Evolutionary conservation across 1,140 invertebrate genomes (phyloP), one percentile per base, ranked within the genome.

Genomic region (Manduca sexta): DNA sequence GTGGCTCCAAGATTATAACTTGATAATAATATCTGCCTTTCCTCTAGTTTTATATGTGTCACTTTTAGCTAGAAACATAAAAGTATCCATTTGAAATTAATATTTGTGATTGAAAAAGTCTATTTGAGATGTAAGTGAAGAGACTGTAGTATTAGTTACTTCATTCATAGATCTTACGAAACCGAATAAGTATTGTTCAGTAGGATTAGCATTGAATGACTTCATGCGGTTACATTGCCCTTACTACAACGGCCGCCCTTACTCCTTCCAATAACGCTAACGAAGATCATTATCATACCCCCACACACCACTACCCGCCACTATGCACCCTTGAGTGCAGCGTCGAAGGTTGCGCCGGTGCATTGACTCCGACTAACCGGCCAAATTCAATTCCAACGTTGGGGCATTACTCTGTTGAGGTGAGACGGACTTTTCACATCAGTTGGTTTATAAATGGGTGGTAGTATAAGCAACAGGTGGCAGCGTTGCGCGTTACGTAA

Each of bases 271-370:
- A 77, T 74, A 68, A 64, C 41, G 51, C 56, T 71, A 77, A 71
- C 74, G 64, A 77, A 83, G 74, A 81, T 84, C 64, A 76, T 78
- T 84, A 78, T 78, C 74, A 72, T 69, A 49, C 38, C 40, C 16
- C 38, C 58, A 52, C 60, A 49, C 48, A 54, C 51, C 56, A 31
- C 65, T 65, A 69, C 61, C 66, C 60, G 56, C 68, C 72, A 76
- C 73, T 74, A 74, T 78, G 74, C 74, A 78, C 76, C 76, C 77
- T 81, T 81, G 75, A 80, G 80, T 80, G 77, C 77, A 77, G 52
- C 67, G 60, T 35, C 72, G 77, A 81, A 84, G 77, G 80, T 81
- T 84, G 75, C 68, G 35, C 40, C 57, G 62, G 80, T 84, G 77
- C 80, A 81, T 71, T 84, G 80, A 84, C 80, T 68, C 66, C 60